phyloP scores from a whole-genome alignment of 2,113 vertebrate species.

The Caranx ignobilis region DNA sequence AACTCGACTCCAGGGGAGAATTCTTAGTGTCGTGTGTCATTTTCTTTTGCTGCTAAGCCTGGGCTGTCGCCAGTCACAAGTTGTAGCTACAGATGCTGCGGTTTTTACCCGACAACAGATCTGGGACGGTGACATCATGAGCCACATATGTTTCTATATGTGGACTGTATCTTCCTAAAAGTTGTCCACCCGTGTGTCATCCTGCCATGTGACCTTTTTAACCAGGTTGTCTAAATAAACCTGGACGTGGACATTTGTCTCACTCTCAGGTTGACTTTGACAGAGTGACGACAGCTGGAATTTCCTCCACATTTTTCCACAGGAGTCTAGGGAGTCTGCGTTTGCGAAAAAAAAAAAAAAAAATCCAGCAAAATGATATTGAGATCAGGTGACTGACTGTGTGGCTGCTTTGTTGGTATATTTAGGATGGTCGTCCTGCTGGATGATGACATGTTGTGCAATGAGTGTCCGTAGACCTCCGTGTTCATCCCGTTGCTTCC shows the following conservation, averaged over 20 bases:
- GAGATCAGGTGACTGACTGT: too few species aligned
- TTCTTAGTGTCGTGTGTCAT: not conserved
- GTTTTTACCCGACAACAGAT: conserved; percentile 25
- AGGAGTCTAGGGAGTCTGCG: not conserved
- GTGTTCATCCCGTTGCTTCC: too few species aligned
- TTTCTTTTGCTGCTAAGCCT: conserved; percentile 1
- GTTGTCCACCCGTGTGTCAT: not conserved
- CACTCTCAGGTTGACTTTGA: conserved; percentile 23
- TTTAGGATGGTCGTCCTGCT: too few species aligned
- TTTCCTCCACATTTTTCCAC: conserved; percentile 25
- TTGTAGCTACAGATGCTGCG: conserved; percentile 5
- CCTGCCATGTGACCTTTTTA: conserved; percentile 2
- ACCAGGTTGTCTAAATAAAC: conserved; percentile 26
- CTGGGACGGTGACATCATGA: conserved; percentile 33
- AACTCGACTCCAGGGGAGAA: too few species aligned
- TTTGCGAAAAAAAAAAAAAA: not conserved
- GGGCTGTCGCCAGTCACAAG: not conserved
- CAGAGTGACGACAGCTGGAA: conserved; percentile 29
- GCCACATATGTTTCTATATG: not conserved
- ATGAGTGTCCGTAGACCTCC: too few species aligned
- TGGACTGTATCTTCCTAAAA: not conserved
- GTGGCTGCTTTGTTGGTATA: too few species aligned
- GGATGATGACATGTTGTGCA: too few species aligned
- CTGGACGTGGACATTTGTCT: conserved; percentile 1
- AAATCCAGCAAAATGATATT: not conserved